Evolutionary conservation across 2,888 invertebrate genomes (phyloP), one percentile per base, ranked within the genome.

Genomic region (Tethea ocularis): DNA sequence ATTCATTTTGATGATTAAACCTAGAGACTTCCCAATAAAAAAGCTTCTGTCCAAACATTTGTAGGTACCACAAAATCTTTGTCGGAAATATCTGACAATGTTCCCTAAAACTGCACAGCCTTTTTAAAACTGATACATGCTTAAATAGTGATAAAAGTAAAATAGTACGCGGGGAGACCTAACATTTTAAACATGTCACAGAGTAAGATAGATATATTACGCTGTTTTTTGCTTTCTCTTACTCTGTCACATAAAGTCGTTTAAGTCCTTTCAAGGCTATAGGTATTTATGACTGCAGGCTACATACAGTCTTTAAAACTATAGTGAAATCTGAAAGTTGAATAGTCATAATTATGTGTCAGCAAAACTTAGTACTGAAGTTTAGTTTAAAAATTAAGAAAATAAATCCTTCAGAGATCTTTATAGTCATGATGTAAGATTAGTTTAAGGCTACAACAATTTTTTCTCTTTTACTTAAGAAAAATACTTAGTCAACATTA

Each of bases 251-350:
- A 38, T 38, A n/a, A 46, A 20, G 10, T 46, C 17, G 8, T 13
- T 17, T 17, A 46, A 17, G 17, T 10, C 17, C 17, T 1, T 46
- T n/a, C 10, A 46, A 10, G 46, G 20, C 8, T 46, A 46, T 20
- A n/a, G n/a, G n/a, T n/a, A 46, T 20, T 6, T 68, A 76, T 60
- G 59, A 61, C 61, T 70, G 72, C 52, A 52, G 54, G 46, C 74
- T 68, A n/a, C n/a, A n/a, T 68, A 68, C 72, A 74, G 72, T 76
- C 74, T 75, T 38, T n/a, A n/a, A n/a, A 38, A 38, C 38, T 38
- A n/a, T n/a, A 38, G 6, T n/a, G 15, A 38, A 69, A 64, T 68
- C 61, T 58, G 63, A 26, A 59, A 52, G 56, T 20, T 46, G 8
- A n/a, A 38, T 46, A 4, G 1, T 41, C 41, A 17, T 17, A 7